A percentile compares a stretch with the other conserved stretches of the same genome.
Evolutionary conservation across 2,113 vertebrate species (phyloP).

Genomic region (Maccullochella peelii): DNA sequence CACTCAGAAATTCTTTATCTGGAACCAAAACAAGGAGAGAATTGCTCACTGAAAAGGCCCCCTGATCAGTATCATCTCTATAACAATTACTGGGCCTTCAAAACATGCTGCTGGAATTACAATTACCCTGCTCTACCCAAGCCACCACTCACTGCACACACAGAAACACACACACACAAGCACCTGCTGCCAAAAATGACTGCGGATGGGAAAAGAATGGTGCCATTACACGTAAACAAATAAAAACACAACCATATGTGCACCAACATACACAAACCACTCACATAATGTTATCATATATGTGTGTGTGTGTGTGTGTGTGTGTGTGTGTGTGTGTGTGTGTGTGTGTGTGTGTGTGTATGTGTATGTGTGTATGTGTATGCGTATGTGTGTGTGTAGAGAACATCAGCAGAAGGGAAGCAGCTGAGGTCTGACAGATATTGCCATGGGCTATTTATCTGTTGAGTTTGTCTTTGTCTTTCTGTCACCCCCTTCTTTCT

Average conservation of each 20-base stretch:
- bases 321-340: conserved; percentile 21
- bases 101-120: conserved; percentile 58
- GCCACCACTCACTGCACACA: conserved; percentile 31
- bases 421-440: conserved; percentile 67
- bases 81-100: conserved; percentile 64
- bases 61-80: conserved; percentile 71
- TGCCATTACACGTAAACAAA: conserved; percentile 49
- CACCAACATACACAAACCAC: conserved; percentile 35
- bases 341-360: conserved; percentile 15
- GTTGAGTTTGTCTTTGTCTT: conserved; percentile 30
- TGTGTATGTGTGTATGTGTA: conserved; percentile 22
- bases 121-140: conserved; percentile 43
- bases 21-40: conserved; percentile 60
- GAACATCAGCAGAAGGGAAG: conserved; percentile 51
- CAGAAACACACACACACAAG: conserved; percentile 4
- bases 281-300: conserved; percentile 15
- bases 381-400: not conserved
- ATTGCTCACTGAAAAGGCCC: conserved; percentile 66
- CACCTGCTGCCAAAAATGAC: conserved; percentile 43
- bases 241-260: conserved; percentile 42
- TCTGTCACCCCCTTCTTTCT: conserved; percentile 30
- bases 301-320: conserved; percentile 14
- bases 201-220: conserved; percentile 14
- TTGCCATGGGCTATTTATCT: conserved; percentile 51
- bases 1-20: conserved; percentile 41